Evolutionary conservation across 2,113 vertebrate species (phyloP), one percentile per base, ranked within the genome.

Genomic region (Corythornis madagascariensis): DNA sequence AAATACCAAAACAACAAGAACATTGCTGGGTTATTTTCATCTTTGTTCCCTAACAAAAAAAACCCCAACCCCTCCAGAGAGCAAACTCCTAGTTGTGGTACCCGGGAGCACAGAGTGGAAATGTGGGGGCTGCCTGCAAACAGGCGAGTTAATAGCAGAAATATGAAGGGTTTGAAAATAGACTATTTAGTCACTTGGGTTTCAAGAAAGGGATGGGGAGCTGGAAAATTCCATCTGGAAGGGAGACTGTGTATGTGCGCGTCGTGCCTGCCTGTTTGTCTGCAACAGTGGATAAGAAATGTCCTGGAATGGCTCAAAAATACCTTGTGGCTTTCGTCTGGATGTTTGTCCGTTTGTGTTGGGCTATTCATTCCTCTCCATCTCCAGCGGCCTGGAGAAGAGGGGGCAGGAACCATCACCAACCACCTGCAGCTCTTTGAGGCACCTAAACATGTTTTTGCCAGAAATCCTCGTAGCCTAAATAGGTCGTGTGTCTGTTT

Each of bases 181-280:
- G 78, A 69, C 33, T 60, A 22, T 70, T 92, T 94, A 94, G 91
- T 93, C 88, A 94, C 71, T 63, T n/a, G 72, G 72, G 79, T 69
- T 96, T 94, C 75, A 92, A 93, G 80, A 94, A 89, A 86, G 85
- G 93, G 90, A 94, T 93, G 80, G 91, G 79, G 88, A 94, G 86
- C 83, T 96, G 95, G 95, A 96, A 97, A 97, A 97, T 96, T 93
- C 94, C 95, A 63, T 92, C 91, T 93, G 95, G 90, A 96, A 92
- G 86, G 77, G 89, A 92, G 88, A 40, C 85, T 69, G 61, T 42
- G 73, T 79, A 31, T 92, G 78, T 26, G 81, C 65, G 70, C 28
- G 52, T 53, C 33, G 50, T 90, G 94, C 88, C 85, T 95, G 94
- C 63, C 88, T 96, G 93, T 96, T 95, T 96, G 96, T 96, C 94